Percentiles rank a stretch among this genome's conserved stretches.
Evolutionary conservation across 2,113 vertebrate species (phyloP).

Genomic region (Myxocyprinus asiaticus): DNA sequence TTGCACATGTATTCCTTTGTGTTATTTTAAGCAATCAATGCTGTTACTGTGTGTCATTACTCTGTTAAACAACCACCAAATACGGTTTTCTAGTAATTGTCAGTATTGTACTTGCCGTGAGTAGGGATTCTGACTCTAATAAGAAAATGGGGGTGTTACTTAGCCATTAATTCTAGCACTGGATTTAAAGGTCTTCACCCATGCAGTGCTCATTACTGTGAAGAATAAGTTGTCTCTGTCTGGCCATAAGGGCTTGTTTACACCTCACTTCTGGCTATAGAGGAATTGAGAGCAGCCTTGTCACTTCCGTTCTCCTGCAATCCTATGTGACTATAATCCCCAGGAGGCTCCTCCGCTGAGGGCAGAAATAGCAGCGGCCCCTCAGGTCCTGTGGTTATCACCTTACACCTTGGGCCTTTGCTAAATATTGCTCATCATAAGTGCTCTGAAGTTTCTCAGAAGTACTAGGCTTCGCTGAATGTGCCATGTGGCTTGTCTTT

Average conservation of each 20-base stretch:
- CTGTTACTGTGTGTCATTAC: no score
- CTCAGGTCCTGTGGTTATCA: conserved; percentile 55
- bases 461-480: not conserved
- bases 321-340: conserved; percentile 64
- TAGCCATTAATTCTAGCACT: conserved; percentile 4
- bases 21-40: no score
- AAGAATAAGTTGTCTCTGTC: conserved; percentile 34
- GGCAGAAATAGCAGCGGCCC: conserved; percentile 67
- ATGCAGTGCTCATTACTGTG: not conserved
- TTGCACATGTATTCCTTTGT: no score
- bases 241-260: conserved; percentile 19
- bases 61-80: no score
- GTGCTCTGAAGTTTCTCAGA: not conserved
- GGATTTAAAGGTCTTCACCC: conserved; percentile 13
- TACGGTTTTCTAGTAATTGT: no score
- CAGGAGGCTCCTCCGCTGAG: conserved; percentile 52
- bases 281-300: conserved; percentile 22
- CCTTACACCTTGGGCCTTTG: conserved; percentile 54
- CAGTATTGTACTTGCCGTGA: no score
- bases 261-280: conserved; percentile 21
- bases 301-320: conserved; percentile 59
- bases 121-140: no score
- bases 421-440: conserved; percentile 52
- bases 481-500: no score
- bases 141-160: not conserved